Evolutionary conservation across 1,140 invertebrate species (phyloP).

Genomic region (Caerostris extrusa): DNA sequence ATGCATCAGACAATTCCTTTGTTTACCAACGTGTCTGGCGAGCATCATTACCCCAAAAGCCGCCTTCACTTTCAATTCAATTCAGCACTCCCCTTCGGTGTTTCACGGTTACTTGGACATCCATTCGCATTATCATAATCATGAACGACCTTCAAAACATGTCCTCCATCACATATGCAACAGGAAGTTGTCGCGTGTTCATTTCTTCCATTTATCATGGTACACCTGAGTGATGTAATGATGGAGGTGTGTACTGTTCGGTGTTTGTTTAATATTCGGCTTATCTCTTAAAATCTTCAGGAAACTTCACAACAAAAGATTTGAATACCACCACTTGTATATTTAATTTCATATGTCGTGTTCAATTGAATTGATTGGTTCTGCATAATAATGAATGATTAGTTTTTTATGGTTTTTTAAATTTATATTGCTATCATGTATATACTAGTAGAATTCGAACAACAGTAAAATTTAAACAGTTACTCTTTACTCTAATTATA

Average conservation of each 20-base stretch:
- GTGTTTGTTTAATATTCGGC: not conserved
- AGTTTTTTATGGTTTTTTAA: not conserved
- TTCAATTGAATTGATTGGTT: not conserved
- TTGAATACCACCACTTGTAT: not conserved
- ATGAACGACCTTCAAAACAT: slow-evolving; percentile 34
- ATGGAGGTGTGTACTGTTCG: not conserved
- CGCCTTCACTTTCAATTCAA: slow-evolving; percentile 3
- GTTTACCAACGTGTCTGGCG: slow-evolving; percentile 20
- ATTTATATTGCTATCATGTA: not conserved
- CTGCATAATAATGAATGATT: not conserved
- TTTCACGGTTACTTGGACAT: slow-evolving; percentile 65
- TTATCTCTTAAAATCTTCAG: not conserved
- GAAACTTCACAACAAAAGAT: not conserved
- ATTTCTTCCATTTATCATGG: slow-evolving; percentile 3
- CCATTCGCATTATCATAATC: slow-evolving; percentile 51
- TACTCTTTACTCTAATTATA: no score
- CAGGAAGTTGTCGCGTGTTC: slow-evolving; percentile 52
- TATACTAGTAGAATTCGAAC: no score
- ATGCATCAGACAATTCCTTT: slow-evolving; percentile 23
- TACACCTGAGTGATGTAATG: not conserved
- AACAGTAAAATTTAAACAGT: no score
- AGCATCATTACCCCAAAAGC: slow-evolving; percentile 1
- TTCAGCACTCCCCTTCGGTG: slow-evolving; percentile 59
- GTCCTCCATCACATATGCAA: slow-evolving; percentile 59
- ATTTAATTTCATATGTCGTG: not conserved